Evolutionary conservation across 2,888 invertebrate genomes (phyloP).

Genomic region (Drosophila affinis): DNA sequence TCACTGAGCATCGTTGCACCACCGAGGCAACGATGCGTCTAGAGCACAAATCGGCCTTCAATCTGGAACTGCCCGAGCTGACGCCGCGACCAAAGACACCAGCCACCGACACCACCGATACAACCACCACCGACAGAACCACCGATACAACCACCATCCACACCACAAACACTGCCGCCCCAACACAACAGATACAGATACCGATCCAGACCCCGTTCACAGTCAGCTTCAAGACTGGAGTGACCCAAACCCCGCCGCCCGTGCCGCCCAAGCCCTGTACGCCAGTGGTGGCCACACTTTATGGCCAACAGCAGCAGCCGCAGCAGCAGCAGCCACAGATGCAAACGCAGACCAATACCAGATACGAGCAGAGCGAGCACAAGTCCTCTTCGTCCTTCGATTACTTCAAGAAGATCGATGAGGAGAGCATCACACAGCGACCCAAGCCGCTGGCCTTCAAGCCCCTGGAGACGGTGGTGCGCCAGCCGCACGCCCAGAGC

Average conservation of each 20-base stretch:
- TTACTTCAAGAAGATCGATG: slow-evolving; percentile 87
- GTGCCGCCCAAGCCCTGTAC: slow-evolving; percentile 80
- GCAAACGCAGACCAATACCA: slow-evolving; percentile 55
- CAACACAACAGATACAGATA: slow-evolving; percentile 55
- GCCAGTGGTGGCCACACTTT: slow-evolving; percentile 54
- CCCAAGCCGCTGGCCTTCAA: slow-evolving; percentile 56
- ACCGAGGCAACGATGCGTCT: slow-evolving; percentile 84
- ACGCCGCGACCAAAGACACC: slow-evolving; percentile 69
- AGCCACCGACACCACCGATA: slow-evolving; percentile 31
- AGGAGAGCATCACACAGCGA: slow-evolving; percentile 67
- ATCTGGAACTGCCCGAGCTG: slow-evolving; percentile 81
- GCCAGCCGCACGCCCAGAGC: slow-evolving; percentile 59
- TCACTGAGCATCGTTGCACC: slow-evolving; percentile 84
- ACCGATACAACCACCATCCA: slow-evolving; percentile 34
- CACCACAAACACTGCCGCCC: slow-evolving; percentile 43
- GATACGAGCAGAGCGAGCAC: slow-evolving; percentile 85
- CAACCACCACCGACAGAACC: slow-evolving; percentile 23
- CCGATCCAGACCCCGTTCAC: slow-evolving; percentile 63
- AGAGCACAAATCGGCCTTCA: slow-evolving; percentile 83
- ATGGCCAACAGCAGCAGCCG: slow-evolving; percentile 54
- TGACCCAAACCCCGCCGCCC: slow-evolving; percentile 76
- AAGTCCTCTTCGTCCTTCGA: slow-evolving; percentile 87
- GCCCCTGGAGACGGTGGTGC: slow-evolving; percentile 58
- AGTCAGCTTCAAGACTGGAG: slow-evolving; percentile 45
- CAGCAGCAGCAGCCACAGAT: slow-evolving; percentile 46